A percentile compares a stretch with the other conserved stretches of the same genome.
Evolutionary conservation across 1,140 invertebrate genomes (phyloP).

Genomic region (Zaprionus lachaisei): DNA sequence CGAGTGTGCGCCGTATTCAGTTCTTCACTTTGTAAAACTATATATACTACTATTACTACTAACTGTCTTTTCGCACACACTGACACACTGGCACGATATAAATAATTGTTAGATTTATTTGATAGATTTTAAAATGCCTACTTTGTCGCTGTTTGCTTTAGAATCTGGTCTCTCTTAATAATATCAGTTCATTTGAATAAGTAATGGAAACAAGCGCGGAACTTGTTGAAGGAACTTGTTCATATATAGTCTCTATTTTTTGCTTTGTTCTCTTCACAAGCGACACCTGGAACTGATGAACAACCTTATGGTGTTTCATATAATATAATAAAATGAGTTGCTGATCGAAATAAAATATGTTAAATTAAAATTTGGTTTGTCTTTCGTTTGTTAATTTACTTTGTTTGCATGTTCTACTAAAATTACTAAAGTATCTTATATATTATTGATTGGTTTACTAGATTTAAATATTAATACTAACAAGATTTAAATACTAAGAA

Average conservation of each 20-base stretch:
- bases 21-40: slow-evolving; percentile 31
- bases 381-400: too few species aligned
- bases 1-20: slow-evolving; percentile 31
- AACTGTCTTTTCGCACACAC: slow-evolving; percentile 34
- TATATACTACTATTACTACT: slow-evolving; percentile 13
- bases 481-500: neutral
- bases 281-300: neutral
- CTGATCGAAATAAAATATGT: too few species aligned
- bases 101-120: slow-evolving; percentile 37
- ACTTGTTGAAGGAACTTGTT: slow-evolving; percentile 5
- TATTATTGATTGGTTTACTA: too few species aligned
- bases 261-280: neutral
- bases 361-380: too few species aligned
- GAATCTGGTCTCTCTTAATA: slow-evolving; percentile 40
- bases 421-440: neutral
- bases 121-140: slow-evolving; percentile 49
- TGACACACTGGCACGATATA: slow-evolving; percentile 20
- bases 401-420: neutral
- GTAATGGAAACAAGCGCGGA: neutral
- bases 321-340: too few species aligned
- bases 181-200: neutral
- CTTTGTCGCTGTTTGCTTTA: slow-evolving; percentile 29
- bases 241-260: neutral
- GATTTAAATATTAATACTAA: too few species aligned
- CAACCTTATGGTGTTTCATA: neutral